phyloP scores from a whole-genome alignment of 35 echinoderm and acorn worm genomes.

The Ptychodera flava region DNA sequence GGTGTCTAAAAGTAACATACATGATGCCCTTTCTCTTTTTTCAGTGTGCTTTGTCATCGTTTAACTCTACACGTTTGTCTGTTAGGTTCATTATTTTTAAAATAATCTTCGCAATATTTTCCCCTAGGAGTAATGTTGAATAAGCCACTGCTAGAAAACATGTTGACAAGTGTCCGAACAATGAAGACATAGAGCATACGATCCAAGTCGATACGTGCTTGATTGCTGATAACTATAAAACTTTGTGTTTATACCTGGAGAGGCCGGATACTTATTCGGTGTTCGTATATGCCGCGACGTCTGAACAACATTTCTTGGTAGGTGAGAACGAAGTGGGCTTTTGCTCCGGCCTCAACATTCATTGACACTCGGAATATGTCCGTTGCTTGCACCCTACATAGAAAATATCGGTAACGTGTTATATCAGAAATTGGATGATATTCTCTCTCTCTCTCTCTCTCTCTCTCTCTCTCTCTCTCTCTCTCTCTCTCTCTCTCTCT shows the following conservation, averaged over 20 bases:
- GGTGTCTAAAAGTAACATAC: neutral
- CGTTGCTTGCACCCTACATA: conserved; percentile 51
- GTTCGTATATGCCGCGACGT: conserved; percentile 58
- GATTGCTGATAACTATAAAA: no score
- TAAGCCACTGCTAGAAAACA: neutral
- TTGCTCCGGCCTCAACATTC: conserved; percentile 20
- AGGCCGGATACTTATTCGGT: conserved; percentile 57
- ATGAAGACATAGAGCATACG: neutral
- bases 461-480: neutral
- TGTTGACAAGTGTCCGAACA: neutral
- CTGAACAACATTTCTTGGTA: conserved; percentile 68
- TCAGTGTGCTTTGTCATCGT: neutral
- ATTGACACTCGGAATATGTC: conserved; percentile 68
- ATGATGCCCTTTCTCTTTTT: neutral
- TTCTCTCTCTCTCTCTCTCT: neutral
- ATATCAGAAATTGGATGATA: neutral
- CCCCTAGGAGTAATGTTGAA: no score
- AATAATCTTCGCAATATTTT: no score
- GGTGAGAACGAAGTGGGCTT: conserved; percentile 52
- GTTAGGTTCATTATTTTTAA: no score
- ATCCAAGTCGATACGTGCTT: no score
- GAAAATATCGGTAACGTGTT: neutral
- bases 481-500: neutral
- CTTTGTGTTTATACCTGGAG: conserved; percentile 89
- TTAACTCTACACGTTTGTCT: no score